These are phyloP conservation scores for Copidosoma floridanum DNA, from an alignment of 1,140 invertebrate genomes.

Conservation along the genomic window DNA sequence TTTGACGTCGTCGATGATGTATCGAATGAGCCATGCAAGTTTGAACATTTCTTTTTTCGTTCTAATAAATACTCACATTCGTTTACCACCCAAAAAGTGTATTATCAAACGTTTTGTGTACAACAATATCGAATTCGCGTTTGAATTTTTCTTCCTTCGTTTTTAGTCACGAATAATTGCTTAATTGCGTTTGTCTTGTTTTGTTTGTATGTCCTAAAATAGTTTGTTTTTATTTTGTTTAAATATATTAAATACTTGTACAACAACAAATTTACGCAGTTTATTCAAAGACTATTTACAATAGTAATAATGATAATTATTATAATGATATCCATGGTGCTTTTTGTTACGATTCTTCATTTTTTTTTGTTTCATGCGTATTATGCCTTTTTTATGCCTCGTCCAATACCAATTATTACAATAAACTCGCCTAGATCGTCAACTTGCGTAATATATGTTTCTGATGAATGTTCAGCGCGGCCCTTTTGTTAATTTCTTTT, in stretches of 20 bases:
- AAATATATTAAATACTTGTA: conserved; percentile 22
- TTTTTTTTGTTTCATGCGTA: background rate
- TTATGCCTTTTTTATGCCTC: background rate
- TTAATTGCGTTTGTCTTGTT: too few species aligned
- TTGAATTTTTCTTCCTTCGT: background rate
- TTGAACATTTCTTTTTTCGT: background rate
- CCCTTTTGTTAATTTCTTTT: too few species aligned
- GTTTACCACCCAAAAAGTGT: conserved; percentile 1
- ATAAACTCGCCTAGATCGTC: background rate
- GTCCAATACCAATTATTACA: conserved; percentile 2
- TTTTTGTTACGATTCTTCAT: background rate
- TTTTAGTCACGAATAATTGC: background rate
- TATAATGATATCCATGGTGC: background rate
- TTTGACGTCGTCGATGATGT: background rate
- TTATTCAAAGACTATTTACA: conserved; percentile 18
- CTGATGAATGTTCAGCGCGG: conserved; percentile 3
- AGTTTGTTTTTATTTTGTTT: too few species aligned
- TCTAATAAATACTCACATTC: background rate
- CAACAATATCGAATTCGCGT: conserved; percentile 2
- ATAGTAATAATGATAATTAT: too few species aligned
- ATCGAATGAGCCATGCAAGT: conserved; percentile 6
- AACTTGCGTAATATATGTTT: background rate
- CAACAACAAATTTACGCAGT: conserved; percentile 16
- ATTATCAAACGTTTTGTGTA: too few species aligned
- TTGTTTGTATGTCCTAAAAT: background rate